phyloP scores from a whole-genome alignment of 2,888 invertebrate species.

The Melikaiella ostensackeni region DNA sequence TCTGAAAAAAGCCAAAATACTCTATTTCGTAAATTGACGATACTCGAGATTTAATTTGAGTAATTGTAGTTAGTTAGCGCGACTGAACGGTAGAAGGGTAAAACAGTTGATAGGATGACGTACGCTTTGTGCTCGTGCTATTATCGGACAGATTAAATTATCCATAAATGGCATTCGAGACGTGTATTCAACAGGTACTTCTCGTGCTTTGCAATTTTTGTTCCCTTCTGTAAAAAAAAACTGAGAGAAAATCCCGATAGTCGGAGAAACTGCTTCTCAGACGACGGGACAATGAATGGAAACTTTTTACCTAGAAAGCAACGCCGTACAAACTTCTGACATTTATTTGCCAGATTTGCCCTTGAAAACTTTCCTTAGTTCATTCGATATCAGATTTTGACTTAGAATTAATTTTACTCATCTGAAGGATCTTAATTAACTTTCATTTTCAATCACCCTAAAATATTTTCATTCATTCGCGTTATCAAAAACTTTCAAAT shows the following conservation, averaged over 20 bases:
- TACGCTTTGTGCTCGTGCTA: conserved; percentile 35
- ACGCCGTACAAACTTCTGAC: background rate
- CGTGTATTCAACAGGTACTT: conserved; percentile 69
- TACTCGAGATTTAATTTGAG: conserved; percentile 7
- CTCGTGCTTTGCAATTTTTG: conserved; percentile 67
- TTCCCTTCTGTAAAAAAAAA: conserved; percentile 57
- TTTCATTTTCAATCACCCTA: no score
- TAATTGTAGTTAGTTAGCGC: conserved; percentile 30
- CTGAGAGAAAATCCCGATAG: conserved; percentile 43
- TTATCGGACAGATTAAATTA: conserved; percentile 63
- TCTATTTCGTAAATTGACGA: conserved; percentile 33
- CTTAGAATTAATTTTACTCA: background rate
- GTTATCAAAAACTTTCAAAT: no score
- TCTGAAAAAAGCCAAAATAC: background rate
- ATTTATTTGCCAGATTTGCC: background rate
- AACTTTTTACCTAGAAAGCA: conserved; percentile 54
- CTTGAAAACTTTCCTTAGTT: background rate
- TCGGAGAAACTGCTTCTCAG: conserved; percentile 11
- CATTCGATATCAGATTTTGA: background rate
- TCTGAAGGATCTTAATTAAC: no score
- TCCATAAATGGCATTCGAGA: conserved; percentile 50
- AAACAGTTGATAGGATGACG: conserved; percentile 35
- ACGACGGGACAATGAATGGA: conserved; percentile 63
- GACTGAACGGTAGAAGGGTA: conserved; percentile 22
- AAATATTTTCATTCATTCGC: no score